Conservation (phyloP, 2,797 vertebrate species). For the Xenopus petersii region DNA sequence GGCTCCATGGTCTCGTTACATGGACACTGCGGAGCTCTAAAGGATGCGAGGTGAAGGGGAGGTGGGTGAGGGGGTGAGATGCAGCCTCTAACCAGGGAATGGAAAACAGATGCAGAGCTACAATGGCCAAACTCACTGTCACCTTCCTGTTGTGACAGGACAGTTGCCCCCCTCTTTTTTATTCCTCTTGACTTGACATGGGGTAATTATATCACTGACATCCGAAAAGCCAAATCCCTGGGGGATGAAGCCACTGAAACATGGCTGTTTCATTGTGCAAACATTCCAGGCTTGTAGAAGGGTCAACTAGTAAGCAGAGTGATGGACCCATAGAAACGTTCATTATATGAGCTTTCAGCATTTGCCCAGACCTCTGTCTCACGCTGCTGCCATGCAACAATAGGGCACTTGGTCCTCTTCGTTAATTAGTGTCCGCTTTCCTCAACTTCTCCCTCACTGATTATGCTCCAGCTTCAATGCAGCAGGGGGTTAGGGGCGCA, state of each 20-base stretch:
- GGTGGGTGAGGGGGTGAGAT: neutral
- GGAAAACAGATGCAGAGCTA: conserved; percentile 42
- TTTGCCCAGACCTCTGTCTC: neutral
- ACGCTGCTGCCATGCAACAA: neutral
- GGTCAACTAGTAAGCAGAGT: neutral
- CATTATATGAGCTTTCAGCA: neutral
- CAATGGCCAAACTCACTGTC: conserved; percentile 46
- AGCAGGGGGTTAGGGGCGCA: no score
- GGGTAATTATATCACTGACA: conserved; percentile 44
- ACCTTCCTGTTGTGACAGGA: conserved; percentile 47
- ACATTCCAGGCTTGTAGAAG: neutral
- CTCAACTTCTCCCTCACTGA: no score
- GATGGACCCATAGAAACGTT: neutral
- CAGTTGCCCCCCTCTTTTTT: neutral
- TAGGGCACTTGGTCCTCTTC: neutral
- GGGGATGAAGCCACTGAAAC: conserved; percentile 27
- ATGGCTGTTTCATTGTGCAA: conserved; percentile 16
- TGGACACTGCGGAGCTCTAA: conserved; percentile 74
- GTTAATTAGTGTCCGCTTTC: neutral
- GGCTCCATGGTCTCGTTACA: conserved; percentile 87
- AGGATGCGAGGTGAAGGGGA: conserved; percentile 14
- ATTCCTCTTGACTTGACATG: conserved; percentile 32
- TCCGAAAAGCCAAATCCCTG: conserved; percentile 27
- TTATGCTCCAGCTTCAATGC: no score
- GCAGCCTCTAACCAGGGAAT: conserved; percentile 37